A percentile compares a stretch with the other conserved stretches of the same genome.
Evolutionary conservation across 2,888 invertebrate species (phyloP).

Genomic region (Drosophila pseudotalamancana): DNA sequence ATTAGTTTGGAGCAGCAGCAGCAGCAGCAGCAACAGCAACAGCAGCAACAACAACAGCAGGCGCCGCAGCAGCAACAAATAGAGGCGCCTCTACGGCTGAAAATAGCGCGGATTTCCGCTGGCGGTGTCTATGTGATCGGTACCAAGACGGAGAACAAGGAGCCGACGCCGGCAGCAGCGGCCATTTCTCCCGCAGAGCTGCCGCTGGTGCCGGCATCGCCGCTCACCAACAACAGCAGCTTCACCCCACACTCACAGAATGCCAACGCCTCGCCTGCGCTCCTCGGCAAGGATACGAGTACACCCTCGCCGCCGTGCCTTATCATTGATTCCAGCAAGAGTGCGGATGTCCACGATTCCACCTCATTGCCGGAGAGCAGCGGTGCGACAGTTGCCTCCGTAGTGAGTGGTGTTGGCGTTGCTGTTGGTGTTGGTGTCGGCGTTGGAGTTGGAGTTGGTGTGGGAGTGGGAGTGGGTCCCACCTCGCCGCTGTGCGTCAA

Average conservation of each 20-base stretch:
- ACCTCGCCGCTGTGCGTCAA: constrained; percentile 65
- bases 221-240: constrained; percentile 32
- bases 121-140: constrained; percentile 87
- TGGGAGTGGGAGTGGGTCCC: constrained; percentile 30
- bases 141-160: constrained; percentile 55
- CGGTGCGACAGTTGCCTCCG: constrained; percentile 14
- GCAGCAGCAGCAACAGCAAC: constrained; percentile 9
- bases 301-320: constrained; percentile 79
- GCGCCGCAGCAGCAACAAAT: constrained; percentile 21
- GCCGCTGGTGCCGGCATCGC: constrained; percentile 8
- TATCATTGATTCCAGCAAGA: constrained; percentile 79
- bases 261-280: constrained; percentile 65
- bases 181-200: constrained; percentile 18
- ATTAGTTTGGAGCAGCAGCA: constrained; percentile 1
- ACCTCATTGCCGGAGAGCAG: constrained; percentile 74
- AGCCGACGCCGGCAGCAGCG: constrained; percentile 7
- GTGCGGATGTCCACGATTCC: constrained; percentile 76
- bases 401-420: constrained; percentile 19
- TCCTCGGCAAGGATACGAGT: constrained; percentile 71
- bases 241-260: constrained; percentile 67
- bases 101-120: constrained; percentile 92
- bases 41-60: constrained; percentile 12
- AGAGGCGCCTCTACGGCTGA: constrained; percentile 91
- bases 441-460: constrained; percentile 18
- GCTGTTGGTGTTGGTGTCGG: neutral